Percentiles rank a stretch among this genome's conserved stretches.
These are phyloP conservation scores for Timandra comae DNA, from an alignment of 2,888 invertebrate genomes.

Conservation along the genomic window DNA sequence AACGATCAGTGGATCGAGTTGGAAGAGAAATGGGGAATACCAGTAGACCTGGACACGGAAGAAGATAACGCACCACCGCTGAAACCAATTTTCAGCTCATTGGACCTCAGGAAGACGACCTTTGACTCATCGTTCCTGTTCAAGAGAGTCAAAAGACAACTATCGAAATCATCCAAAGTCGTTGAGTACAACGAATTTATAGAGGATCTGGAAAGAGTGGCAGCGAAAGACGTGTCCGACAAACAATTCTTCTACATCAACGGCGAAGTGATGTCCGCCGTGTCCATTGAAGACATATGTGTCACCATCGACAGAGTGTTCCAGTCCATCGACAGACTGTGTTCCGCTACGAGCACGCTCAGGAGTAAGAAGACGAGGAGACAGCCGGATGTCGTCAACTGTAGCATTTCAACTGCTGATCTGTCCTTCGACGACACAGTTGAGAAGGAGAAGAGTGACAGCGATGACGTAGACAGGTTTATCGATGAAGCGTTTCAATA, in stretches of 20 bases:
- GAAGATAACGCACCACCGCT: slow-evolving; percentile 34
- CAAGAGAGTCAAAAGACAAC: slow-evolving; percentile 44
- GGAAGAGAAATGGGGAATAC: slow-evolving; percentile 56
- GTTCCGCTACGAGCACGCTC: slow-evolving; percentile 44
- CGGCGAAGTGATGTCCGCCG: slow-evolving; percentile 54
- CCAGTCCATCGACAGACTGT: slow-evolving; percentile 57
- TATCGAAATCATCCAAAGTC: slow-evolving; percentile 37
- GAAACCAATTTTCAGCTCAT: slow-evolving; percentile 44
- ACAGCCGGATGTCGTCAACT: slow-evolving; percentile 47
- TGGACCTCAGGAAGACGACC: slow-evolving; percentile 50
- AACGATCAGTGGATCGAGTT: slow-evolving; percentile 60
- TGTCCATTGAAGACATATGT: slow-evolving; percentile 58
- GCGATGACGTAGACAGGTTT: slow-evolving; percentile 47
- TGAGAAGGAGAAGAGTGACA: slow-evolving; percentile 22
- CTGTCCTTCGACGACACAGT: slow-evolving; percentile 61
- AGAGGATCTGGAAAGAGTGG: slow-evolving; percentile 35
- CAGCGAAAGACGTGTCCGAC: slow-evolving; percentile 23
- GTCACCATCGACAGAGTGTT: slow-evolving; percentile 58
- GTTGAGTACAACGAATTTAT: slow-evolving; percentile 54
- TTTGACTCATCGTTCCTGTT: slow-evolving; percentile 58
- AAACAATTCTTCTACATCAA: slow-evolving; percentile 48
- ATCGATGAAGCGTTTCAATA: slow-evolving; percentile 62
- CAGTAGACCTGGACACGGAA: slow-evolving; percentile 58
- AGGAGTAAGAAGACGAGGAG: slow-evolving; percentile 30
- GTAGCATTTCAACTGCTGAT: slow-evolving; percentile 51